phyloP scores from a whole-genome alignment of 2,113 vertebrate species.

The Climacteris rufus region DNA sequence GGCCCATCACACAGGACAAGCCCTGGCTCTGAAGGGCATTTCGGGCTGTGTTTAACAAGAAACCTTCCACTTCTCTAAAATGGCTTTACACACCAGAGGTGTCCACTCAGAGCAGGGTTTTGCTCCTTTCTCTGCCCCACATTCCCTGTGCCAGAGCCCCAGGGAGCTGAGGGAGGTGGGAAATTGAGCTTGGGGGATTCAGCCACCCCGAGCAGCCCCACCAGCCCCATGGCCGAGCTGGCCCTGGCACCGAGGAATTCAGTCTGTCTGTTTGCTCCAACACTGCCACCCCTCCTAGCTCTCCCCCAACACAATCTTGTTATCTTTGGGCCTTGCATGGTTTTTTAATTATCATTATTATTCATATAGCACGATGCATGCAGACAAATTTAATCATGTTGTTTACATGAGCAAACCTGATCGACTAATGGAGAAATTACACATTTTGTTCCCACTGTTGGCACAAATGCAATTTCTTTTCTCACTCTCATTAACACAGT shows the following conservation, averaged over 20 bases:
- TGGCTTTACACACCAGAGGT: fast-evolving
- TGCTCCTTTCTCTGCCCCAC: fast-evolving
- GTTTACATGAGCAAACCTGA: conserved; percentile 36
- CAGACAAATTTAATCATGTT: conserved; percentile 31
- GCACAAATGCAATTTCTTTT: background rate
- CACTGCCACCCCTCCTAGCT: background rate
- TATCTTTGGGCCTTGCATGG: background rate
- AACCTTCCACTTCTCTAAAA: background rate
- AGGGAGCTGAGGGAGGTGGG: too few species aligned
- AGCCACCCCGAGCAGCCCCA: background rate
- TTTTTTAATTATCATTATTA: conserved; percentile 45
- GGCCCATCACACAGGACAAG: fast-evolving
- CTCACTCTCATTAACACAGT: conserved; percentile 1
- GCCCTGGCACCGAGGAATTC: background rate
- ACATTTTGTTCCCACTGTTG: background rate
- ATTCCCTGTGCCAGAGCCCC: background rate
- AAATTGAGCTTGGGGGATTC: too few species aligned
- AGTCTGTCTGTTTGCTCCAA: background rate
- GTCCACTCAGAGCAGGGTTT: background rate
- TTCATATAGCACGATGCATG: background rate
- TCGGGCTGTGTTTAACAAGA: fast-evolving
- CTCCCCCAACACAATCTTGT: background rate
- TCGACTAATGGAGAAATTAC: conserved; percentile 21
- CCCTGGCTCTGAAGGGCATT: background rate
- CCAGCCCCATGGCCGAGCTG: background rate